These are phyloP conservation scores for Peromyscus nudipes DNA, from an alignment of 2,797 vertebrate species.

Conservation along the genomic window DNA sequence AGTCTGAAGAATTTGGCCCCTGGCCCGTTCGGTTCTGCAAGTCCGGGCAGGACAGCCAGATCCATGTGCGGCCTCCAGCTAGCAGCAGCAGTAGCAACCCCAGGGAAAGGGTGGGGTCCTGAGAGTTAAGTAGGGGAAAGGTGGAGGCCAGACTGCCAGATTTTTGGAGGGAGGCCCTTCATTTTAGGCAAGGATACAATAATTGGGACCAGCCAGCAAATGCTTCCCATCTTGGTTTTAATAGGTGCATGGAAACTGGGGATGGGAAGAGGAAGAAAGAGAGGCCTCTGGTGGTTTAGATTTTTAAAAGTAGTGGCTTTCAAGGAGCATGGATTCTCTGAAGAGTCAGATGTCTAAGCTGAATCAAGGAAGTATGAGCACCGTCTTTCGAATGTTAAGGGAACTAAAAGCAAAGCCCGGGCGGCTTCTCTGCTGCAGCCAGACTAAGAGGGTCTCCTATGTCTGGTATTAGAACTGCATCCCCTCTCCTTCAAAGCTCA, in stretches of 20 bases:
- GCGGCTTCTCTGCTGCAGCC: neutral
- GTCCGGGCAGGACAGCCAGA: neutral
- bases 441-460: neutral
- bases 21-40: neutral
- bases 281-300: neutral
- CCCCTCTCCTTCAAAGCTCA: neutral
- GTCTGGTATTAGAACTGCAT: neutral
- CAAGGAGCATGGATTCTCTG: neutral
- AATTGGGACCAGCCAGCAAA: conserved; percentile 48
- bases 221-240: conserved; percentile 71
- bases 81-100: neutral
- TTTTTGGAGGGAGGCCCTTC: conserved; percentile 32
- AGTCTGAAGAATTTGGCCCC: neutral
- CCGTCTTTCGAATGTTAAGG: neutral
- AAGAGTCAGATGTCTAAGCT: neutral
- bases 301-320: conserved; percentile 25
- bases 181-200: conserved; percentile 46
- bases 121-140: conserved; percentile 30
- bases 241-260: conserved; percentile 60
- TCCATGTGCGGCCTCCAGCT: neutral
- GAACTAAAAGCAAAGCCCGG: neutral
- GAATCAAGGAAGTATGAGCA: neutral
- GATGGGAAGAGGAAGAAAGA: conserved; percentile 23
- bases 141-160: conserved; percentile 20
- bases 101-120: neutral